Base-by-base conservation (phyloP, 2,113 vertebrate genomes). In the Etheostoma spectabile region DNA sequence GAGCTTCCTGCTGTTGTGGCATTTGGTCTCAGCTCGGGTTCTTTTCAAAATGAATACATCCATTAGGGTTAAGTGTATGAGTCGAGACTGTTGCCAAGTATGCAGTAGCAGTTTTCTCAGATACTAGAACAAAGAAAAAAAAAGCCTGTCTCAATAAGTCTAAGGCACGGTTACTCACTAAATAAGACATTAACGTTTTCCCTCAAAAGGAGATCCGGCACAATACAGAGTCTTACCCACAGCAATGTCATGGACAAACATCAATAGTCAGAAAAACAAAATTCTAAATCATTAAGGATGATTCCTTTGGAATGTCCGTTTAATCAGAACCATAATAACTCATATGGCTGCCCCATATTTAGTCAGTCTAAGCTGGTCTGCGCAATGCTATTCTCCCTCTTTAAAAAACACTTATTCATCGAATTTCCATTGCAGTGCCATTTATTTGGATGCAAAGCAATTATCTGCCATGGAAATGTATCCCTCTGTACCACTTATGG, bases 1-100 rank as follows among this genome's bases (percentile, higher is more conserved):
- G 52, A 65, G 30, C 48, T 67, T 52, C 61, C 73, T 80, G 61
- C 79, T 75, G 42, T 5, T 66, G 61, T 65, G 64, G 61, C 33
- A 79, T 82, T 74, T 69, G 33, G 27, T n/a, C 16, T 27, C 61
- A 46, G 63, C 27, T 68, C 49, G 6, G 22, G 6, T 45, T 22
- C 8, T 16, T 52, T 60, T 46, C 18, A 18, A 52, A 52, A 61
- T 21, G 0, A 65, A n/a, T 33, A 11, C 18, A 11, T 33, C 7
- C 45, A 16, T 46, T 6, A 27, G 18, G 8, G 24, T 22, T n/a
- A 33, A 22, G 33, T 19, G 46, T 3, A 30, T 57, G 8, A 30
- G 12, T 10, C 5, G 8, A 63, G 3, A 12, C 48, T 68, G 57
- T 16, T 5, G 8, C 6, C 3, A 2, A 16, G 11, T 7, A 33